Conservation (phyloP, 2,113 vertebrate species). For the Syrrhaptes paradoxus region DNA sequence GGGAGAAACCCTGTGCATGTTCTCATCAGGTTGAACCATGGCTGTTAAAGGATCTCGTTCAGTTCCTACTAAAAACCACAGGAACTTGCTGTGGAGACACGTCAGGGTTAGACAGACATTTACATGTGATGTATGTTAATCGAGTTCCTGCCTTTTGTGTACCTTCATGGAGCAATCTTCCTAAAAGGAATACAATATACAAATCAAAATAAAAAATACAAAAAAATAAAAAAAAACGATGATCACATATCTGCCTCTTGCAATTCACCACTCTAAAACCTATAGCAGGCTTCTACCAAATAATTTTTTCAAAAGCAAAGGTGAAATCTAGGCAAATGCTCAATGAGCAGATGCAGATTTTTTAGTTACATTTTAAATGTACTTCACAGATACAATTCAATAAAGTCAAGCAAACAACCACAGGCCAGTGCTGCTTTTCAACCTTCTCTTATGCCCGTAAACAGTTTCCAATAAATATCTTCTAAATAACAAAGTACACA, state of each 20-base stretch:
- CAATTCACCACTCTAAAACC: background rate
- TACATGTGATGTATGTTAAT: background rate
- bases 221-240: too few species aligned
- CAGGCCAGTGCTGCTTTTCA: background rate
- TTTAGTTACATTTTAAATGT: background rate
- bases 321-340: background rate
- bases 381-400: background rate
- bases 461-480: background rate
- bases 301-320: background rate
- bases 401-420: background rate
- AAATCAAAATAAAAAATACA: background rate
- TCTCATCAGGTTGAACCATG: background rate
- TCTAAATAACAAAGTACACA: background rate
- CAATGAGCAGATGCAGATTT: background rate
- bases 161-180: background rate
- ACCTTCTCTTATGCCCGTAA: background rate
- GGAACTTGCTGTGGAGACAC: background rate
- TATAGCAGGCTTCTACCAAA: background rate
- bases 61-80: background rate
- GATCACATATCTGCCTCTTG: background rate
- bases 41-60: background rate
- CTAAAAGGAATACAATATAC: background rate
- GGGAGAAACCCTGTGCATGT: background rate
- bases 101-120: background rate
- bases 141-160: background rate